These are phyloP conservation scores for Pantherophis alleghaniensis DNA, from an alignment of 2,797 vertebrate genomes.

Conservation along the genomic window DNA sequence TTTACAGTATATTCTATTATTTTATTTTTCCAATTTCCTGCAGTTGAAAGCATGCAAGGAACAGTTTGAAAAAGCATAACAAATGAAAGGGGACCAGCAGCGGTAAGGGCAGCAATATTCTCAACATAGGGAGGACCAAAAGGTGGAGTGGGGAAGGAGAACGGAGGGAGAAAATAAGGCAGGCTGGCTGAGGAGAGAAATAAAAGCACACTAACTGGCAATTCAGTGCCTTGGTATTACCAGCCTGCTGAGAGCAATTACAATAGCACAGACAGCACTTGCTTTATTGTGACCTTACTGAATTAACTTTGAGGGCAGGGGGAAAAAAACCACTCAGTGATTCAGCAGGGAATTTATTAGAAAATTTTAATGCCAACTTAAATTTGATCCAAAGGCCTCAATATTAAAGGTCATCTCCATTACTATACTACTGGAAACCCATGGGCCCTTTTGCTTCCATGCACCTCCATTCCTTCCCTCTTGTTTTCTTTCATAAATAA, in stretches of 20 bases:
- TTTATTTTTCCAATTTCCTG: background rate
- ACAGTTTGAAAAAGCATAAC: background rate
- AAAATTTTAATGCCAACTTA: slow-evolving; percentile 68
- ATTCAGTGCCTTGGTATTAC: slow-evolving; percentile 61
- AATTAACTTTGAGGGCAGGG: slow-evolving; percentile 57
- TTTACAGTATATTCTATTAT: background rate
- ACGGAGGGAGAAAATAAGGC: slow-evolving; percentile 2
- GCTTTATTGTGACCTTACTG: slow-evolving; percentile 69
- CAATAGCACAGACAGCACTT: slow-evolving; percentile 61
- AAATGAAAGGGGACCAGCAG: background rate
- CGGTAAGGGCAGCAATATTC: background rate
- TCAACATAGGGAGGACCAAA: background rate
- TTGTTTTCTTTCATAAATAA: slow-evolving; percentile 33
- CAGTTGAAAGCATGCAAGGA: background rate
- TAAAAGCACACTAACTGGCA: slow-evolving; percentile 64
- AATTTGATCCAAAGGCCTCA: slow-evolving; percentile 62
- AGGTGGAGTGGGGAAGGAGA: background rate
- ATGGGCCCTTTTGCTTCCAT: slow-evolving; percentile 40
- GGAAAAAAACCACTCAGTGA: background rate
- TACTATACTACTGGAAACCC: slow-evolving; percentile 51
- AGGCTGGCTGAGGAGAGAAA: slow-evolving; percentile 52
- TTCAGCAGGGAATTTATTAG: slow-evolving; percentile 70
- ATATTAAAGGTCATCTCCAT: slow-evolving; percentile 68
- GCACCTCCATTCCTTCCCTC: slow-evolving; percentile 15
- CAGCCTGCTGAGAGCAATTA: slow-evolving; percentile 72